Evolutionary conservation across 1,140 invertebrate species (phyloP).

Genomic region (Macrobrachium nipponense): DNA sequence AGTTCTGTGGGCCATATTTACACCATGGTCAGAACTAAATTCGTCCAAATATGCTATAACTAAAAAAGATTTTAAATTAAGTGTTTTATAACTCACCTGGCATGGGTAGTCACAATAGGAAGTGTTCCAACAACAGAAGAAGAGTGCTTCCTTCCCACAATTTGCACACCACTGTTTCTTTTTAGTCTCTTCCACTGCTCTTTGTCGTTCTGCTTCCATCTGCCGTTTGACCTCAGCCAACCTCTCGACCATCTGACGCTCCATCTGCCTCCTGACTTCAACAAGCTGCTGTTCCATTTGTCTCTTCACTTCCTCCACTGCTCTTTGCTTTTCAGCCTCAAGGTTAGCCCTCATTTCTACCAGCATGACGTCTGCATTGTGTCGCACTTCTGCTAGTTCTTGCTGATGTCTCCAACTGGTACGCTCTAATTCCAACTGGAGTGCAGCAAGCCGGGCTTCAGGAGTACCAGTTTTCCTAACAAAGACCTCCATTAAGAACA

Average conservation of each 20-base stretch:
- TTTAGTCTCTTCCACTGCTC: constrained; percentile 81
- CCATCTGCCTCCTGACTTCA: constrained; percentile 58
- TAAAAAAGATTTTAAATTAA: not conserved
- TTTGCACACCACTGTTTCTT: constrained; percentile 89
- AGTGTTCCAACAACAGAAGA: constrained; percentile 96
- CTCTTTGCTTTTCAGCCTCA: constrained; percentile 76
- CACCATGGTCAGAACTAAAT: too few species aligned
- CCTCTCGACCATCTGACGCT: constrained; percentile 55
- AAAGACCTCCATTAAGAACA: constrained; percentile 72
- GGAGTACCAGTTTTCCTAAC: constrained; percentile 68
- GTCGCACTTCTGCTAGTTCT: constrained; percentile 73
- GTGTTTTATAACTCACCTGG: constrained; percentile 20
- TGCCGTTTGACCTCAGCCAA: constrained; percentile 73
- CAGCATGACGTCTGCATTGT: constrained; percentile 69
- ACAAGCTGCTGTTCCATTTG: constrained; percentile 73
- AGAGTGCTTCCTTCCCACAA: constrained; percentile 87
- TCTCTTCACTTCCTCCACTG: constrained; percentile 74
- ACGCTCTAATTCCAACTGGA: constrained; percentile 77
- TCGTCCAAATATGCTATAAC: not conserved
- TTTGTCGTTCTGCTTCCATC: constrained; percentile 75
- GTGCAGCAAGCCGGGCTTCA: constrained; percentile 72
- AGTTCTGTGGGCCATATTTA: not conserved
- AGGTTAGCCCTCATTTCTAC: constrained; percentile 77
- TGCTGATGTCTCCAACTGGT: constrained; percentile 76
- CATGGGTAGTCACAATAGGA: constrained; percentile 85